Evolutionary conservation across 2,797 vertebrate species (phyloP), one percentile per base, ranked within the genome.

Genomic region (Antrozous pallidus): DNA sequence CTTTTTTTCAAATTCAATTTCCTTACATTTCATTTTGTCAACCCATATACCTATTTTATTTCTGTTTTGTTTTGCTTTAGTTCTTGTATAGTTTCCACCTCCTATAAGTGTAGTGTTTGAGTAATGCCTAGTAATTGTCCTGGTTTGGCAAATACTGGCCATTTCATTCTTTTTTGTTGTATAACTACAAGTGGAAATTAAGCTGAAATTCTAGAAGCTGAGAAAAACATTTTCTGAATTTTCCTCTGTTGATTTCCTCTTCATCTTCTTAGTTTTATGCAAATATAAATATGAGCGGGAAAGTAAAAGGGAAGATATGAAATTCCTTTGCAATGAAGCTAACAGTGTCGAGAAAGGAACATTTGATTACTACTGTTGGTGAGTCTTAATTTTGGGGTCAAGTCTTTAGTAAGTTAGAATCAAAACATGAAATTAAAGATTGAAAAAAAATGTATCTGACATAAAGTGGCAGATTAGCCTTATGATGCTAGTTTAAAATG

Each of bases 401-500:
- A 81, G 71, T 78, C 28, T 28, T 82, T 79, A 17, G 73, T 84
- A 49, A 74, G 45, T 54, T 24, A 47, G 13, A 94, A 79, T 28
- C 42, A 70, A 36, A 26, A 71, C n/a, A 22, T 51, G 49, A 51
- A 51, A 51, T 51, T 51, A 51, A 51, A 51, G 49, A 51, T 51
- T 51, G 49, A 51, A 51, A 51, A 49, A 51, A 56, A 92, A 88
- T 92, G 42, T 91, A 85, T 74, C 85, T 95, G 70, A 94, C 38
- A 88, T 92, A 90, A 80, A 84, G 54, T 63, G 81, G 74, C 81
- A 95, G 78, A 80, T 79, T 61, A 88, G 51, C 54, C 56, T 87
- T 87, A 47, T 83, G 54, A 92, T 90, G 91, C 69, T 84, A 91
- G 28, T 90, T 92, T 92, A 90, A 92, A 95, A 96, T 85, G 77